A percentile compares a stretch with the other conserved stretches of the same genome.
Evolutionary conservation across 1,140 invertebrate genomes (phyloP).

Genomic region (Coptotermes formosanus): DNA sequence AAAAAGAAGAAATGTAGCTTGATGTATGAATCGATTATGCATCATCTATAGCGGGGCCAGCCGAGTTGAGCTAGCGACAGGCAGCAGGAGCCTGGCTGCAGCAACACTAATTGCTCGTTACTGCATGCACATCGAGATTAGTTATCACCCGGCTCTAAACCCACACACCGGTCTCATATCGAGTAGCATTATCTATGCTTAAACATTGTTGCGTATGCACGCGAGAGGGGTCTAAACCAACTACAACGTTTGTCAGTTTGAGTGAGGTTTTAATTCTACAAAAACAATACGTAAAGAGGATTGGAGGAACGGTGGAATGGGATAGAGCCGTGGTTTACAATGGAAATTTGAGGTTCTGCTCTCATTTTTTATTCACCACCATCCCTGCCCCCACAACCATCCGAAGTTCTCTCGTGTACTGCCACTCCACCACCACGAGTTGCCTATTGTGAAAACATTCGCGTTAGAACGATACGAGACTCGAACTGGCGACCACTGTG

Average conservation of each 20-base stretch:
- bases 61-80: not conserved
- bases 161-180: not conserved
- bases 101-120: slow-evolving; percentile 7
- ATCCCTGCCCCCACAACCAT: too few relatives aligned
- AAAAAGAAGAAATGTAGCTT: not conserved
- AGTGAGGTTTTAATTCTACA: slow-evolving; percentile 19
- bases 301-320: not conserved
- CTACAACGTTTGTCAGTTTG: slow-evolving; percentile 15
- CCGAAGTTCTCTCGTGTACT: too few relatives aligned
- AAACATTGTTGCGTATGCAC: slow-evolving; percentile 7
- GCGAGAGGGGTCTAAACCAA: not conserved
- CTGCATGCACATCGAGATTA: not conserved
- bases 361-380: not conserved
- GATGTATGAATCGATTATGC: slow-evolving; percentile 18
- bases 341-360: slow-evolving; percentile 15
- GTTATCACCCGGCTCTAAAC: slow-evolving; percentile 4
- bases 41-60: not conserved
- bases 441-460: not conserved
- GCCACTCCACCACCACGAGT: not conserved
- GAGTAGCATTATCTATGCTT: slow-evolving; percentile 9
- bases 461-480: not conserved
- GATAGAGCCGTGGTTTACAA: not conserved
- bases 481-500: not conserved
- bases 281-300: slow-evolving; percentile 5
- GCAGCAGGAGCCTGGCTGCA: not conserved